phyloP scores from a whole-genome alignment of 2,113 vertebrate genomes.

The Marmota flaviventris region DNA sequence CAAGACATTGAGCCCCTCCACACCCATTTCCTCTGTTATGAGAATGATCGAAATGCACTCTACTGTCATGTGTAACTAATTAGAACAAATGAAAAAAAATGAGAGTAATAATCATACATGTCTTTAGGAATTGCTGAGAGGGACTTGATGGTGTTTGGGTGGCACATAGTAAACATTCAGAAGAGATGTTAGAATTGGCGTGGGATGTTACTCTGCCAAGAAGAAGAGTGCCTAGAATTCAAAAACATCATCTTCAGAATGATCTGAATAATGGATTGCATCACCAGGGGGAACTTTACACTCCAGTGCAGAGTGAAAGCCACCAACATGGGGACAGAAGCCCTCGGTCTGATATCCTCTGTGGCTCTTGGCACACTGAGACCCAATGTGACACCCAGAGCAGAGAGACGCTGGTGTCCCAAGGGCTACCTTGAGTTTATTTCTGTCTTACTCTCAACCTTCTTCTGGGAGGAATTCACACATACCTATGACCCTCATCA shows the following conservation, averaged over 20 bases:
- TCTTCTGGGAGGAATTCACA: not conserved
- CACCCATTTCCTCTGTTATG: not conserved
- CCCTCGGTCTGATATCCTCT: not conserved
- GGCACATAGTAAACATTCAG: not conserved
- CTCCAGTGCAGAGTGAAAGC: not conserved
- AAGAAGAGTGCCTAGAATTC: not conserved
- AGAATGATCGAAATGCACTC: too few relatives aligned
- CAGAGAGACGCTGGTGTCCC: not conserved
- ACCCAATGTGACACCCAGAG: not conserved
- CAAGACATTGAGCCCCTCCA: not conserved
- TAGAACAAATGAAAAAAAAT: not conserved
- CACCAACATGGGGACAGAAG: not conserved
- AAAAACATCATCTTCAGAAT: not conserved
- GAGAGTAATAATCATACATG: not conserved
- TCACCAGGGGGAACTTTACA: not conserved
- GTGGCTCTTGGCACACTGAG: not conserved
- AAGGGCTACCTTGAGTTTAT: too few relatives aligned
- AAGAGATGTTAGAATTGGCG: not conserved
- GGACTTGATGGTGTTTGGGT: not conserved
- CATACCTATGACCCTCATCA: not conserved
- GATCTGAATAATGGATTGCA: not conserved
- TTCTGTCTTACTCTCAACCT: not conserved
- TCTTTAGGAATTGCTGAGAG: not conserved
- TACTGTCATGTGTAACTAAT: too few relatives aligned
- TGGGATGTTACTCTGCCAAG: not conserved